Evolutionary conservation across 2,797 vertebrate species (phyloP).

Genomic region (Eleutherodactylus coqui): DNA sequence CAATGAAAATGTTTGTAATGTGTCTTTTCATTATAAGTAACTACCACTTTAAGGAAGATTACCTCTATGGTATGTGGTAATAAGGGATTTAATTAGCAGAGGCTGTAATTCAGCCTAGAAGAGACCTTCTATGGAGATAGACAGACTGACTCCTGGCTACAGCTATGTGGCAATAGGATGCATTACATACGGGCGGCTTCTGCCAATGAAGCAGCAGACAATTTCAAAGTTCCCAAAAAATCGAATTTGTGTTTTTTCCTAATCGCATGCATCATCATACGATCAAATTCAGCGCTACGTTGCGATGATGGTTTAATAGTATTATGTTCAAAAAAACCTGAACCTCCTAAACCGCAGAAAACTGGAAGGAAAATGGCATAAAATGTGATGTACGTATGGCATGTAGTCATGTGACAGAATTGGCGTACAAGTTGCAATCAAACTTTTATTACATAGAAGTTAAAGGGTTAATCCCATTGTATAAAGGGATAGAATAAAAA

Average conservation of each 20-base stretch:
- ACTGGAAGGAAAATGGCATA: too few species aligned
- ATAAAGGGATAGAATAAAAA: too few species aligned
- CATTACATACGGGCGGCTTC: conserved; percentile 31
- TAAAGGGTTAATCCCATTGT: too few species aligned
- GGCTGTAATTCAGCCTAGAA: conserved; percentile 77
- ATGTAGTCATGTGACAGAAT: too few species aligned
- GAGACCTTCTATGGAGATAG: conserved; percentile 78
- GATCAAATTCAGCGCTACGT: not conserved
- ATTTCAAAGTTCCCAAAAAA: not conserved
- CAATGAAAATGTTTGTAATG: conserved; percentile 72
- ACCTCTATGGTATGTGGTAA: conserved; percentile 77
- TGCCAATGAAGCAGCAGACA: conserved; percentile 12
- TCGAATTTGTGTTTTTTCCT: not conserved
- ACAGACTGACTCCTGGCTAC: conserved; percentile 78
- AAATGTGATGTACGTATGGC: too few species aligned
- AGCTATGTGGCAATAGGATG: conserved; percentile 73
- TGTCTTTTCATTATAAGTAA: conserved; percentile 74
- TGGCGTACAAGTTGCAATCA: too few species aligned
- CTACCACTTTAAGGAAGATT: conserved; percentile 77
- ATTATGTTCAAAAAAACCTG: too few species aligned
- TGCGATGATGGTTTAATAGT: not conserved
- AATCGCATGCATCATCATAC: not conserved
- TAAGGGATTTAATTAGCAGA: conserved; percentile 80
- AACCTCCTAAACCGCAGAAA: too few species aligned
- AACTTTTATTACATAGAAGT: too few species aligned